These are phyloP conservation scores for Unio delphinus DNA, from an alignment of 2,888 invertebrate genomes.

Conservation along the genomic window DNA sequence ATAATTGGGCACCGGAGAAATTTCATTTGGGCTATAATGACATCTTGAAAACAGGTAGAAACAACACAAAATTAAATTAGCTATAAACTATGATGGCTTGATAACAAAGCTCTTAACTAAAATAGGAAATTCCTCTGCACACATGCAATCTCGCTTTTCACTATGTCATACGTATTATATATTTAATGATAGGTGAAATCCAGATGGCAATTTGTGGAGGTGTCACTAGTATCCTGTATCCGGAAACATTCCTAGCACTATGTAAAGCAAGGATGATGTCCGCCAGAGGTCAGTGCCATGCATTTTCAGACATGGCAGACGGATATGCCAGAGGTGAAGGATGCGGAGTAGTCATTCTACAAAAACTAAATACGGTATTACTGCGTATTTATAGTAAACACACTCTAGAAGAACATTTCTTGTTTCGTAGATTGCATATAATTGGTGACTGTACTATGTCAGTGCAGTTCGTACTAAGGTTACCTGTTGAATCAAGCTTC, in stretches of 20 bases:
- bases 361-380: conserved; percentile 31
- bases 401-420: neutral
- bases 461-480: too few relatives aligned
- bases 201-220: conserved; percentile 44
- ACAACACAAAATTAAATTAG: too few relatives aligned
- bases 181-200: conserved; percentile 17
- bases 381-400: neutral
- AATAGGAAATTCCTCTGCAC: too few relatives aligned
- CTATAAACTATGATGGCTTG: too few relatives aligned
- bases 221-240: conserved; percentile 42
- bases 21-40: too few relatives aligned
- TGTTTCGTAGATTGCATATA: neutral
- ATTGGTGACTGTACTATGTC: too few relatives aligned
- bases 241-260: conserved; percentile 34
- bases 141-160: neutral
- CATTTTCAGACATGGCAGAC: conserved; percentile 47
- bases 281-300: conserved; percentile 44
- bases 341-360: conserved; percentile 49
- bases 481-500: too few relatives aligned
- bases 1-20: too few relatives aligned
- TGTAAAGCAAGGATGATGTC: conserved; percentile 47
- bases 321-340: conserved; percentile 53
- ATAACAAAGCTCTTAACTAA: too few relatives aligned
- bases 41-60: too few relatives aligned
- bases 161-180: too few relatives aligned